A percentile compares a stretch with the other conserved stretches of the same genome.
Evolutionary conservation across 1,140 invertebrate genomes (phyloP).

Genomic region (Sarcophaga peregrina): DNA sequence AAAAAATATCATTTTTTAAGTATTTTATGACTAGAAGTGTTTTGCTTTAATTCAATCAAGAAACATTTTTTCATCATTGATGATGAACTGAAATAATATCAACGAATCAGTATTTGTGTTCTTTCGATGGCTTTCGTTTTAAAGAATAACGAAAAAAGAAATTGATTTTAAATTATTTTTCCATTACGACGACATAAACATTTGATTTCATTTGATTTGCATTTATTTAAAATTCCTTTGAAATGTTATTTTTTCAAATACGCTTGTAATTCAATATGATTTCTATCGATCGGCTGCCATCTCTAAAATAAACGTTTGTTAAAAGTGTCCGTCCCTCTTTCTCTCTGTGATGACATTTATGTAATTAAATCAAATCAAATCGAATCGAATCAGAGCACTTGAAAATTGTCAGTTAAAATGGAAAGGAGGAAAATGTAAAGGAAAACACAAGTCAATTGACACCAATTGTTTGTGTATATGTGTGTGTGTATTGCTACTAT

Average conservation of each 20-base stretch:
- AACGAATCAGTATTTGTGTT: too few species aligned
- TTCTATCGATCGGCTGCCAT: neutral
- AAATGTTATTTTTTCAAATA: neutral
- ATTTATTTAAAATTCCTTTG: neutral
- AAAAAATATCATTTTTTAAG: too few species aligned
- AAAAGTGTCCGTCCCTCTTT: too few species aligned
- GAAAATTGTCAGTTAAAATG: neutral
- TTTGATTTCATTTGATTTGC: too few species aligned
- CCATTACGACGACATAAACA: neutral
- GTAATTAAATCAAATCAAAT: conserved; percentile 24
- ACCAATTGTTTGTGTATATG: neutral
- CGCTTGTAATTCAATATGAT: neutral
- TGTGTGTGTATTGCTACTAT: too few species aligned
- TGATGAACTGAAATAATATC: too few species aligned
- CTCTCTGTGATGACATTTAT: conserved; percentile 1
- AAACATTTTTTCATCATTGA: too few species aligned
- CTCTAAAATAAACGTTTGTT: neutral
- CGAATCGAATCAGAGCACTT: conserved; percentile 16
- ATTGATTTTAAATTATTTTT: too few species aligned
- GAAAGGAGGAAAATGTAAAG: neutral
- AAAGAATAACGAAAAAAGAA: too few species aligned
- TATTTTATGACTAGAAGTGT: too few species aligned
- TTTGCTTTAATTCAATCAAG: too few species aligned
- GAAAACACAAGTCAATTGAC: conserved; percentile 14
- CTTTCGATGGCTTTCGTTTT: too few species aligned